A percentile compares a stretch with the other conserved stretches of the same genome.
Evolutionary conservation across 2,888 invertebrate species (phyloP).

Genomic region (Tineola bisselliella): DNA sequence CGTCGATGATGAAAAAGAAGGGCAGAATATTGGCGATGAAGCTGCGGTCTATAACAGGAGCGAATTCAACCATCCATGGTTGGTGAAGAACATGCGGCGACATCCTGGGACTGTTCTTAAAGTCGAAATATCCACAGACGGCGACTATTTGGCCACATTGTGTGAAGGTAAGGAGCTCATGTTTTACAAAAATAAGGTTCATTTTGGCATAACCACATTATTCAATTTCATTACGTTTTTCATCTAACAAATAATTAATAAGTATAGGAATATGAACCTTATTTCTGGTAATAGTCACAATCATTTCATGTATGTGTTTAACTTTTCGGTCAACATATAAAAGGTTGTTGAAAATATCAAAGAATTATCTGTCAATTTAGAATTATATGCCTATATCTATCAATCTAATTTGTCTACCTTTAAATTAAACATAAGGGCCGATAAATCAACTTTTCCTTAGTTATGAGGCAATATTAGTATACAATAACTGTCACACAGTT

Average conservation of each 20-base stretch:
- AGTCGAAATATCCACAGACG: conserved; percentile 85
- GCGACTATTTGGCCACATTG: conserved; percentile 85
- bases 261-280: neutral
- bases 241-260: neutral
- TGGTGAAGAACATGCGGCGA: conserved; percentile 82
- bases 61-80: conserved; percentile 78
- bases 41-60: conserved; percentile 35
- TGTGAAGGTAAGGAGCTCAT: conserved; percentile 77
- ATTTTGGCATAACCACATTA: neutral
- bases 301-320: neutral
- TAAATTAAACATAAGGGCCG: too few species aligned
- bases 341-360: neutral
- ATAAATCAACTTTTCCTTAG: too few species aligned
- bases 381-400: neutral
- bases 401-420: neutral
- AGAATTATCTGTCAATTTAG: neutral
- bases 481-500: too few species aligned
- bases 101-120: conserved; percentile 80
- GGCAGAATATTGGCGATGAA: too few species aligned
- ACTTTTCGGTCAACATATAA: too few species aligned
- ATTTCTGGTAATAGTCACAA: neutral
- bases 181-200: neutral
- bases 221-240: neutral
- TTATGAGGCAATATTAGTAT: too few species aligned
- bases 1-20: neutral